Conservation (phyloP, 2,113 vertebrate species). For the Oncorhynchus nerka region DNA sequence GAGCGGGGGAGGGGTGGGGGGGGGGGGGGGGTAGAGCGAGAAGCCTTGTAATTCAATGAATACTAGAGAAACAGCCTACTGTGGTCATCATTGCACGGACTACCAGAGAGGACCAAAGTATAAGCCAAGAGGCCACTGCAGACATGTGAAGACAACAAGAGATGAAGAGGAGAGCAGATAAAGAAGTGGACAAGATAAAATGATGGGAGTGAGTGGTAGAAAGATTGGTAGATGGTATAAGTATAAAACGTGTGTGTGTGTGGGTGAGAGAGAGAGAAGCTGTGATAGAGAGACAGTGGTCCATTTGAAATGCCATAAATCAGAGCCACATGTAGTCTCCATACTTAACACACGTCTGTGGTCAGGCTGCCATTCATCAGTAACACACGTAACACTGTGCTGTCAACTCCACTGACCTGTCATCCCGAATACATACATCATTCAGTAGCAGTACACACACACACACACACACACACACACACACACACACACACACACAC, state of each 20-base stretch:
- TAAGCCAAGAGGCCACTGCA: too few relatives aligned
- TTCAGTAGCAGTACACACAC: not conserved
- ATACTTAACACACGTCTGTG: not conserved
- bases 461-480: too few relatives aligned
- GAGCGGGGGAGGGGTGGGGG: too few relatives aligned
- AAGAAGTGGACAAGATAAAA: not conserved
- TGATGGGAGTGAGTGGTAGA: not conserved
- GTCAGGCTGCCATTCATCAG: not conserved
- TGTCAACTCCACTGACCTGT: not conserved
- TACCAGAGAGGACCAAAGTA: too few relatives aligned
- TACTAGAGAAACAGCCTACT: not conserved
- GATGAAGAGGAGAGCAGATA: not conserved
- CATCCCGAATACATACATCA: not conserved
- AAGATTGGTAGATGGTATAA: too few relatives aligned
- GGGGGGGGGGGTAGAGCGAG: too few relatives aligned
- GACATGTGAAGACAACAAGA: not conserved
- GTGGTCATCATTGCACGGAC: too few relatives aligned
- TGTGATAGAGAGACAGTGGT: not conserved
- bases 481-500: too few relatives aligned
- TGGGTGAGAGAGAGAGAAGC: too few relatives aligned
- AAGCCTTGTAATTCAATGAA: constrained; percentile 5
- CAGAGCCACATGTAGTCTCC: not conserved
- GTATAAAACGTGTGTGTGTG: too few relatives aligned
- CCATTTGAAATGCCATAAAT: not conserved
- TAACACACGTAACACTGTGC: too few relatives aligned